Base-by-base conservation (phyloP, 2,888 invertebrate species). In the Griposia aprilina region DNA sequence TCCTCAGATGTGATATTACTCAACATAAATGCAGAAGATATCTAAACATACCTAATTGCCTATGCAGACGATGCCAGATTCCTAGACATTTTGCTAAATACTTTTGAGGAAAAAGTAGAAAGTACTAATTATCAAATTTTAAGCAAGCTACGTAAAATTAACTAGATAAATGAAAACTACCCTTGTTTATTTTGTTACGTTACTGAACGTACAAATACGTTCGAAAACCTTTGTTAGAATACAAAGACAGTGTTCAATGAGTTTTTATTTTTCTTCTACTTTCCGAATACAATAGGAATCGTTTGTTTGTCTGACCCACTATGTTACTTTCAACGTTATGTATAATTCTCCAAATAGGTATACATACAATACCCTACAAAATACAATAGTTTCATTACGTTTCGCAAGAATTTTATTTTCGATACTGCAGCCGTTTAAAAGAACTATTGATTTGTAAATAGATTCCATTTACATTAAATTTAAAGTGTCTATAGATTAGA, bases 301-400 rank as follows among this genome's bases (percentile, higher is more conserved):
- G 60, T 76, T 87, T 84, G 81, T 80, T 81, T 81, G 69, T 69
- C 73, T 76, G 86, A 78, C 84, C 87, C 62, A 81, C 66, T 66
- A 71, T 76, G 71, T 78, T 79, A 74, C 74, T 81, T 81, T 73
- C 71, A 77, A 86, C 63, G 57, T 70, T 73, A 68, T 72, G 45
- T 76, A 48, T 60, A 80, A 83, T 83, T 86, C 30, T 36, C 30
- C 30, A 36, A 36, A 2, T 36, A 36, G 30, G 30, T 36, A 36
- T 36, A 36, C 30, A 36, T 36, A 36, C 3, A 76, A 65, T 72
- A 41, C 74, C 86, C 83, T 86, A 60, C 50, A 73, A 63, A 50
- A 41, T 30, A 70, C 17, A 52, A 62, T 69, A 68, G n/a, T 57
- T 57, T 26, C 45, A 81, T 50, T 84, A 71, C 36, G 10, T 62